Base-by-base conservation (phyloP, 2,888 invertebrate species). In the Drosophila quinaria region DNA sequence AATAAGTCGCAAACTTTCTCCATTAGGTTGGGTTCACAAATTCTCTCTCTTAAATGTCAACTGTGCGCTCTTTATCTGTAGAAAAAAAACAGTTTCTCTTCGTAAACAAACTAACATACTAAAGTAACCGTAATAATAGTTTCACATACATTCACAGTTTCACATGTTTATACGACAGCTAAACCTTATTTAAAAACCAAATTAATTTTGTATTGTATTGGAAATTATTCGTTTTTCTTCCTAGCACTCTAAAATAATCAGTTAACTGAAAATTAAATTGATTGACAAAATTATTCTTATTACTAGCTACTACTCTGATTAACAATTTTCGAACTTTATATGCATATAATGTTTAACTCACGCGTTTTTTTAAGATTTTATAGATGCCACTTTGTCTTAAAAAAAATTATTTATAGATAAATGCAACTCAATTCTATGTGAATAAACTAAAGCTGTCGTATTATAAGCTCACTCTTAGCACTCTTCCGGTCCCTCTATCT, bases 41-140 rank as follows among this genome's bases (percentile, higher is more conserved):
- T 39, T 25, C 17, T 31, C 17, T 31, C 41, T 39, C 29, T 54
- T 17, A 54, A 54, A 41, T 52, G 29, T 39, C 15, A 29, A 52
- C 22, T 25, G 25, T 13, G 25, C 15, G 5, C 11, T 33, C n/a
- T n/a, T 19, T 25, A 25, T 25, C 4, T 15, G 11, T 42, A 19
- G 1, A 6, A 25, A 41, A 4, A 39, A 51, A 22, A n/a, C 8
- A 25, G 29, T 29, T 29, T 39, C 54, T 29, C 29, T 39, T 4
- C 31, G 41, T n/a, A 17, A 42, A 13, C 33, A 55, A 5, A 22
- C 11, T 33, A 44, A 55, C 33, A 55, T 15, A 22, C n/a, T 55
- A 44, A 42, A 11, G 11, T 41, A 17, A 41, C 41, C 3, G 10
- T 41, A 17, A 13, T 9, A 1, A 10, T 10, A 10, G 31, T 10